Evolutionary conservation across 2,888 invertebrate genomes (phyloP).

Genomic region (Hymenopus coronatus): DNA sequence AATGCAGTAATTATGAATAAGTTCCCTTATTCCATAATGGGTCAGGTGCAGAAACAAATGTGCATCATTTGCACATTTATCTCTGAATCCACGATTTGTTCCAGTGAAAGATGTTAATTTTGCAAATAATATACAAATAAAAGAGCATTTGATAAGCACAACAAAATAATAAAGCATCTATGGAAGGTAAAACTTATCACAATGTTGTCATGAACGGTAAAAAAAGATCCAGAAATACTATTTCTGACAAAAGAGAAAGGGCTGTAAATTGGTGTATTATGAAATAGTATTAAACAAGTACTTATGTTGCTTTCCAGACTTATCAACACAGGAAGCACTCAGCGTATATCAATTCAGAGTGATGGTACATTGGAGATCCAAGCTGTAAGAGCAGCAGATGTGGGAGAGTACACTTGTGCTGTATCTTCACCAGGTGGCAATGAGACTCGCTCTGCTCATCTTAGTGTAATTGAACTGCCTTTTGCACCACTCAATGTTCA

Average conservation of each 20-base stretch:
- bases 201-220: not conserved
- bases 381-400: slow-evolving; percentile 87
- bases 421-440: slow-evolving; percentile 90
- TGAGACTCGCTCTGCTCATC: slow-evolving; percentile 79
- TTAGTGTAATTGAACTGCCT: slow-evolving; percentile 92
- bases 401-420: slow-evolving; percentile 89
- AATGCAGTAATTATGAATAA: no score
- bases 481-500: slow-evolving; percentile 86
- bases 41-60: no score
- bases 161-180: no score
- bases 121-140: no score
- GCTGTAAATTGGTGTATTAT: no score
- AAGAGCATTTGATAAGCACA: no score
- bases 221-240: not conserved
- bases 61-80: no score
- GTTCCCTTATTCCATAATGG: no score
- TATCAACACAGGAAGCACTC: slow-evolving; percentile 61
- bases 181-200: no score
- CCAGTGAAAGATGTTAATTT: no score
- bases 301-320: slow-evolving; percentile 44
- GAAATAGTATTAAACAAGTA: not conserved
- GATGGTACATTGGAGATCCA: slow-evolving; percentile 87
- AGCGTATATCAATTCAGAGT: slow-evolving; percentile 68
- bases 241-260: not conserved
- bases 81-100: no score